A percentile compares a stretch with the other conserved stretches of the same genome.
Evolutionary conservation across 2,888 invertebrate genomes (phyloP).

Genomic region (Polylopha cassiicola): DNA sequence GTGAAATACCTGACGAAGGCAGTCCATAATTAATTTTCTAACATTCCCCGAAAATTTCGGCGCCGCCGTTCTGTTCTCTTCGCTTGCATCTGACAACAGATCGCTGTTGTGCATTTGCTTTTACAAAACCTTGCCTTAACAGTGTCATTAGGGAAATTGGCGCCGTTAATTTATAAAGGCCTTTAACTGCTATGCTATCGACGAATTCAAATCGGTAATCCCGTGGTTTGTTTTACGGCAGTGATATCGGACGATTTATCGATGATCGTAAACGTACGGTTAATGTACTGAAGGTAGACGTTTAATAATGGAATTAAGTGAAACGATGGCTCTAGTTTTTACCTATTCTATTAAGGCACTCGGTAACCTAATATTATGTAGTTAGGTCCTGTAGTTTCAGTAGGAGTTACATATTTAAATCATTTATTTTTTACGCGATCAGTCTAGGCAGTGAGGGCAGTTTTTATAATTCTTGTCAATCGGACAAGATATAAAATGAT

Average conservation of each 20-base stretch:
- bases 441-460: too few relatives aligned
- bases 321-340: constrained; percentile 21
- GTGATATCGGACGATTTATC: constrained; percentile 61
- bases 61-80: constrained; percentile 27
- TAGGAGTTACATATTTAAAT: too few relatives aligned
- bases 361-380: too few relatives aligned
- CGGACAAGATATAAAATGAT: too few relatives aligned
- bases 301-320: constrained; percentile 44
- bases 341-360: background rate
- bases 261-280: constrained; percentile 47
- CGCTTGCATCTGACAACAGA: constrained; percentile 19
- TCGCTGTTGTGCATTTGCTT: constrained; percentile 37
- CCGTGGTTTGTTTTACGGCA: constrained; percentile 70
- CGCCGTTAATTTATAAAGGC: constrained; percentile 70
- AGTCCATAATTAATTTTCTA: constrained; percentile 64
- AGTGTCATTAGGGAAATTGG: constrained; percentile 75
- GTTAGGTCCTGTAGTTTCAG: too few relatives aligned
- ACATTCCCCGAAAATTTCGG: constrained; percentile 43
- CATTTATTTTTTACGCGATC: too few relatives aligned
- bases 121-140: constrained; percentile 73
- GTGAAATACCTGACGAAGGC: constrained; percentile 56
- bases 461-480: too few relatives aligned
- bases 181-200: constrained; percentile 66
- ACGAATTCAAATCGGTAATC: constrained; percentile 71
- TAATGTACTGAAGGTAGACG: constrained; percentile 47